phyloP scores from a whole-genome alignment of 2,797 vertebrate genomes.

The Thamnophis elegans region DNA sequence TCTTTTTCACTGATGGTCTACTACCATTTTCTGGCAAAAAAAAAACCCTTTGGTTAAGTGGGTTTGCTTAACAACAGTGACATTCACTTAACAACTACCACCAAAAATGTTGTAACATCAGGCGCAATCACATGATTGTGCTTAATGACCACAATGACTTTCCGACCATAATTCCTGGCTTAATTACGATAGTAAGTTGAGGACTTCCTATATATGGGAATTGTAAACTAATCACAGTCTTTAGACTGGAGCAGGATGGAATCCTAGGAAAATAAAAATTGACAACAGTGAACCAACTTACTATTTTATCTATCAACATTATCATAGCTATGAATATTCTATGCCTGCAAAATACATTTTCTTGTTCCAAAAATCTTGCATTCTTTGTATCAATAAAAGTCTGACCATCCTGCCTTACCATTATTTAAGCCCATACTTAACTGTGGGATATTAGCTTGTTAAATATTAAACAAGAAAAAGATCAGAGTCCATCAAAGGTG shows the following conservation, averaged over 20 bases:
- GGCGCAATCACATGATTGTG: not conserved
- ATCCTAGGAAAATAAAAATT: not conserved
- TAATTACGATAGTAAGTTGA: not conserved
- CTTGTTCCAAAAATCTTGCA: conserved; percentile 4
- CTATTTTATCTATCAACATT: conserved; percentile 47
- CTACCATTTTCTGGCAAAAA: not conserved
- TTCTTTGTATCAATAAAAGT: not conserved
- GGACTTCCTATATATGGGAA: not conserved
- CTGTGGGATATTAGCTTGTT: conserved; percentile 26
- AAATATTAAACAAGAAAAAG: conserved; percentile 9
- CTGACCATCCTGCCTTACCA: conserved; percentile 21
- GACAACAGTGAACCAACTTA: conserved; percentile 12
- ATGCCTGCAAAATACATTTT: conserved; percentile 49
- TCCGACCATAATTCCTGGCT: not conserved
- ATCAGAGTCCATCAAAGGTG: not conserved
- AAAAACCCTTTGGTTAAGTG: not conserved
- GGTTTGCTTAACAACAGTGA: not conserved
- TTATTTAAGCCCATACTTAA: not conserved
- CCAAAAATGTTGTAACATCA: not conserved
- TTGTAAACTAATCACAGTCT: not conserved
- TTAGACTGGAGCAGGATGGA: not conserved
- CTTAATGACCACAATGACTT: not conserved
- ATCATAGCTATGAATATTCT: conserved; percentile 43
- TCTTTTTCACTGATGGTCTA: not conserved
- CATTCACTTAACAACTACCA: not conserved